Conservation (phyloP, 2,797 vertebrate species). For the Epinephelus malabaricus region DNA sequence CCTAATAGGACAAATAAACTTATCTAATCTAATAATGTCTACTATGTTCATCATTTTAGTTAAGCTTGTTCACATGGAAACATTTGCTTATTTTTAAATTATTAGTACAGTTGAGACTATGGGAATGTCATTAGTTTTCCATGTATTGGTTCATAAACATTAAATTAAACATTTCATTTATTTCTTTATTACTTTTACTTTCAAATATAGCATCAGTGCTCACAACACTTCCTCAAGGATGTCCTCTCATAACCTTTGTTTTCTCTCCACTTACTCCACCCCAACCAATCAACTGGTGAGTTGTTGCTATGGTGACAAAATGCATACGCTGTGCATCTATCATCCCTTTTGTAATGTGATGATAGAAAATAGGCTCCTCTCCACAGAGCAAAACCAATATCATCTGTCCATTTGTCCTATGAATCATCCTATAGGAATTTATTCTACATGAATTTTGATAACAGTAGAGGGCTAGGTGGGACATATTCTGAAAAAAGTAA, state of each 20-base stretch:
- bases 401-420: neutral
- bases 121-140: too few relatives aligned
- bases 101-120: too few relatives aligned
- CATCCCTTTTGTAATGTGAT: neutral
- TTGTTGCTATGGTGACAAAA: constrained; percentile 1
- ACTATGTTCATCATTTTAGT: too few relatives aligned
- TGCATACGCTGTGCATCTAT: neutral
- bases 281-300: neutral
- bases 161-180: too few relatives aligned
- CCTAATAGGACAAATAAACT: too few relatives aligned
- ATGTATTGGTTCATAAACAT: too few relatives aligned
- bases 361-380: neutral
- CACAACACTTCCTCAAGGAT: too few relatives aligned
- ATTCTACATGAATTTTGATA: neutral
- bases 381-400: neutral
- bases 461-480: neutral
- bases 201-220: too few relatives aligned
- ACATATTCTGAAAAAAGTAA: neutral
- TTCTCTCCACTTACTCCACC: neutral
- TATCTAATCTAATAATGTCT: too few relatives aligned
- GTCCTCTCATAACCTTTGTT: neutral
- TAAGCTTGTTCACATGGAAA: too few relatives aligned
- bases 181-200: too few relatives aligned
- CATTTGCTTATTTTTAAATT: too few relatives aligned
- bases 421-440: neutral